These are phyloP conservation scores for Anseranas semipalmata DNA, from an alignment of 2,113 vertebrate species.

Conservation along the genomic window DNA sequence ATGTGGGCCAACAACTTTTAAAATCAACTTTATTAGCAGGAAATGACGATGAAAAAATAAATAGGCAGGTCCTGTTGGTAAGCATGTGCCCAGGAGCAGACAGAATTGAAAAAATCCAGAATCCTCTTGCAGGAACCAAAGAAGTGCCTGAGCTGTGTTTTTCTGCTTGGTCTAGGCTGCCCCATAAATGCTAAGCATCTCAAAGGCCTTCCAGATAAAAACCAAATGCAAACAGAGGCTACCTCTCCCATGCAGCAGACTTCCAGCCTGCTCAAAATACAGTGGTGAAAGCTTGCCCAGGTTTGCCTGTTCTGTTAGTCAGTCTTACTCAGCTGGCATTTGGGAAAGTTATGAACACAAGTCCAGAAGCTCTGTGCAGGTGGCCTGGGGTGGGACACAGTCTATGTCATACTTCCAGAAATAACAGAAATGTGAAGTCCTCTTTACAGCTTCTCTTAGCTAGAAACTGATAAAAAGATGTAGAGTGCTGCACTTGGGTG, in stretches of 20 bases:
- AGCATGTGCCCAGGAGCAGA: not conserved
- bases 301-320: not conserved
- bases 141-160: not conserved
- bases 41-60: not conserved
- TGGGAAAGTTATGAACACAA: not conserved
- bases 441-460: not conserved
- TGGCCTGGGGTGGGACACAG: not conserved
- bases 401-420: not conserved
- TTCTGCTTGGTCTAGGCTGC: not conserved
- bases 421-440: not conserved
- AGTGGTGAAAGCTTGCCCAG: not conserved
- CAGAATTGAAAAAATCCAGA: not conserved
- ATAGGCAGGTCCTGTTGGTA: not conserved
- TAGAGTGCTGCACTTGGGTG: not conserved
- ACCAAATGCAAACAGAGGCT: conserved; percentile 19
- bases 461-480: not conserved
- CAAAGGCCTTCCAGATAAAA: conserved; percentile 6
- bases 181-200: conserved; percentile 1
- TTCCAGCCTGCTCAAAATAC: not conserved
- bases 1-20: not conserved
- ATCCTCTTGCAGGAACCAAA: not conserved
- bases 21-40: not conserved
- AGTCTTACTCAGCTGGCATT: not conserved
- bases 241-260: not conserved
- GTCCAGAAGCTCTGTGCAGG: not conserved